These are phyloP conservation scores for Danio jaintianensis DNA, from an alignment of 2,797 vertebrate genomes.

Conservation along the genomic window DNA sequence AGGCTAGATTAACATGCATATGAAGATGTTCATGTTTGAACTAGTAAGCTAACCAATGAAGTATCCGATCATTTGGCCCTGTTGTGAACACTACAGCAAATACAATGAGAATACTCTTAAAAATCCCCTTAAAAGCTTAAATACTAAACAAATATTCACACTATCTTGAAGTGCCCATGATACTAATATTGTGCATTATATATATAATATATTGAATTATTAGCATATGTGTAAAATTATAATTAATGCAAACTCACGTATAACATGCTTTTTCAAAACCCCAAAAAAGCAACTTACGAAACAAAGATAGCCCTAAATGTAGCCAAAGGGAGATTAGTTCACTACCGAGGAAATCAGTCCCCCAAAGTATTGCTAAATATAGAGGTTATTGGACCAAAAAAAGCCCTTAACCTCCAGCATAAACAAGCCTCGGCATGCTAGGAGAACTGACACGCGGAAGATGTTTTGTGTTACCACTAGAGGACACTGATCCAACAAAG, in stretches of 20 bases:
- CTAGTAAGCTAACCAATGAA: too few species aligned
- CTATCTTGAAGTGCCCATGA: too few species aligned
- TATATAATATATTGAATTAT: too few species aligned
- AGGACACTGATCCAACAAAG: conserved; percentile 42
- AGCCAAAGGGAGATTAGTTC: not conserved
- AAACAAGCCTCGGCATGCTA: not conserved
- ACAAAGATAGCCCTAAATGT: not conserved
- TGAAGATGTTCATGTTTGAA: too few species aligned
- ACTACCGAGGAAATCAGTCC: not conserved
- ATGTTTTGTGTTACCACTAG: conserved; percentile 35
- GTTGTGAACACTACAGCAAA: too few species aligned
- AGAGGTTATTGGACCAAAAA: not conserved
- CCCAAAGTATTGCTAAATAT: conserved; percentile 2
- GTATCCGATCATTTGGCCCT: too few species aligned
- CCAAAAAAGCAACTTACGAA: not conserved
- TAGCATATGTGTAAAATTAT: not conserved
- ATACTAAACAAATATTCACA: too few species aligned
- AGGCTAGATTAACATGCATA: too few species aligned
- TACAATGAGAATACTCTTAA: too few species aligned
- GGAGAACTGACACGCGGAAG: not conserved
- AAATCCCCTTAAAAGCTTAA: too few species aligned
- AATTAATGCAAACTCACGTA: not conserved
- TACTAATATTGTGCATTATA: too few species aligned
- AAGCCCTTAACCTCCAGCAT: not conserved
- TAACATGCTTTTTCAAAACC: not conserved